Evolutionary conservation across 2,888 invertebrate genomes (phyloP), one percentile per base, ranked within the genome.

Genomic region (Cephonodes hylas): DNA sequence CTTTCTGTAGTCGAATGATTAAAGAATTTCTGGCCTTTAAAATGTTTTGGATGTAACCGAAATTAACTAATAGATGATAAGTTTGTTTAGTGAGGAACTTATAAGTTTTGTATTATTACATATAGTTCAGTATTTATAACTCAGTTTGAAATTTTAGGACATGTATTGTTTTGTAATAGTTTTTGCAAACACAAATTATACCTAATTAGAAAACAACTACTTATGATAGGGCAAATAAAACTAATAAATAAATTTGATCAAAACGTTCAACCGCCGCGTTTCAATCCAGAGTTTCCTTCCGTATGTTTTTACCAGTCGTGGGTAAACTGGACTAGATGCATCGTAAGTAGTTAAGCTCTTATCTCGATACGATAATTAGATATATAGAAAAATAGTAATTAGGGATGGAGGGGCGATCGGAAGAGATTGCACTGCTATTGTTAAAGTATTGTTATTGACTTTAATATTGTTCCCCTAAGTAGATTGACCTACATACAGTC

Each of bases 321-420:
- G 18, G 38, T 60, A 48, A 48, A 60, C 60, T 23, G 58, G 25
- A 6, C 44, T 23, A 59, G 44, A n/a, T 59, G 58, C 44, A 59
- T 27, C 15, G 31, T 27, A 53, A 53, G 27, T 53, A 53, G 53
- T 53, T 53, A 53, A 53, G 53, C 53, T 18, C 18, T 18, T 53
- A 18, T 53, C 31, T 53, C 20, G 27, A 53, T 53, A 31, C 53
- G 53, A 53, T 53, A 53, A 53, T 53, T 53, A 53, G 53, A 31
- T 53, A 48, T 48, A 53, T 27, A 31, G 53, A 53, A 53, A 53
- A 53, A 53, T 53, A 31, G 31, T 18, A 53, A 53, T 53, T 53
- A 53, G 18, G 27, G 31, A 18, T 31, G 18, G 10, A 18, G 53
- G n/a, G 53, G n/a, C 2, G 31, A 31, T 31, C 10, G 10, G 8